Evolutionary conservation across 2,888 invertebrate species (phyloP).

Genomic region (Netelia melanura): DNA sequence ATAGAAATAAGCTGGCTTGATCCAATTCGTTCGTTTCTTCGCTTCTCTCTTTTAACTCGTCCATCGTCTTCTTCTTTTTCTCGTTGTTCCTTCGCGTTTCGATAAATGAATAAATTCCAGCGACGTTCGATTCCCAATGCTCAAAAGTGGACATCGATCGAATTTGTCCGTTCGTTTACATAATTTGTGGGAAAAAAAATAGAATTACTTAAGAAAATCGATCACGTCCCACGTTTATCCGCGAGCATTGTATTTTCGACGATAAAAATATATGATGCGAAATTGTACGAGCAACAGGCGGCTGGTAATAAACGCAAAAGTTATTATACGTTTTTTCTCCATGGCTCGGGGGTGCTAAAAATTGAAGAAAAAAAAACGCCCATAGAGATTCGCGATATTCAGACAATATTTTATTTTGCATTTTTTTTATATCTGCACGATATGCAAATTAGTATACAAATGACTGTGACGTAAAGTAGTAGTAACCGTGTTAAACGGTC

Average conservation of each 20-base stretch:
- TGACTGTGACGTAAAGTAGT: slow-evolving; percentile 49
- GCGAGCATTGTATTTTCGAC: slow-evolving; percentile 18
- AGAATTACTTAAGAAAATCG: not conserved
- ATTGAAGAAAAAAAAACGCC: slow-evolving; percentile 28
- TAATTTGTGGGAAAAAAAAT: slow-evolving; percentile 18
- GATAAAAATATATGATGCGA: slow-evolving; percentile 42
- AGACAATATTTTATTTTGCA: not conserved
- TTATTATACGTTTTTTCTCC: slow-evolving; percentile 14
- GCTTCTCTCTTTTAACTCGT: not conserved
- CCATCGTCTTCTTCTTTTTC: not conserved
- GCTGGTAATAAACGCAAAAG: not conserved
- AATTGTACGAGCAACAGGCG: not conserved
- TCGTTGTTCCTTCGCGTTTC: not conserved
- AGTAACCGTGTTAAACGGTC: slow-evolving; percentile 59
- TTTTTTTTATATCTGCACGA: slow-evolving; percentile 2
- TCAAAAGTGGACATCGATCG: slow-evolving; percentile 3
- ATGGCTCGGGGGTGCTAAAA: not conserved
- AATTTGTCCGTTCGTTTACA: slow-evolving; percentile 28
- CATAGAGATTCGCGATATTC: slow-evolving; percentile 6
- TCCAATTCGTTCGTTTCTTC: not conserved
- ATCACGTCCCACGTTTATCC: not conserved
- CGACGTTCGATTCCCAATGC: not conserved
- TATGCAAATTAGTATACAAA: not conserved
- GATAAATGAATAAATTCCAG: not conserved
- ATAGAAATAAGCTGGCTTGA: too few relatives aligned